Conservation (phyloP, 2,888 invertebrate species). For the Strigamia maritima region DNA sequence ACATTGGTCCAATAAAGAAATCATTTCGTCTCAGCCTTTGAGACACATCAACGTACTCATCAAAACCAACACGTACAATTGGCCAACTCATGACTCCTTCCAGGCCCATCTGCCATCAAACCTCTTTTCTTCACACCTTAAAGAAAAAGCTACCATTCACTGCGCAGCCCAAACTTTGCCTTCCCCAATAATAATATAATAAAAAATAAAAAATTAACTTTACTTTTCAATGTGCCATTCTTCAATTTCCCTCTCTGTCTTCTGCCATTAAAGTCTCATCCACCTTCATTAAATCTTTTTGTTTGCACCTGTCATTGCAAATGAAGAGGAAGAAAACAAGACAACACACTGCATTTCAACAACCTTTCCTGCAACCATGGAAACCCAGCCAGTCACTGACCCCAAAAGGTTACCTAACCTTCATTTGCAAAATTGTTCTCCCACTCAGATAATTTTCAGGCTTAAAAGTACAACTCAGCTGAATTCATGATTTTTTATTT, state of each 20-base stretch:
- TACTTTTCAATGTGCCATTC: not conserved
- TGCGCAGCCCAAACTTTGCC: not conserved
- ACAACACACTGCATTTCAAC: slow-evolving; percentile 18
- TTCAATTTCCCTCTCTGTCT: slow-evolving; percentile 21
- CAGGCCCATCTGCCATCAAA: slow-evolving; percentile 20
- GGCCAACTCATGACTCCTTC: slow-evolving; percentile 25
- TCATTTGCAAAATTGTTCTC: slow-evolving; percentile 3
- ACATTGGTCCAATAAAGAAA: slow-evolving; percentile 31
- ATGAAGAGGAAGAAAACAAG: slow-evolving; percentile 26
- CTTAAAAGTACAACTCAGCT: not conserved
- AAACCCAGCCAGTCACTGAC: slow-evolving; percentile 27
- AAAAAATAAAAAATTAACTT: not conserved
- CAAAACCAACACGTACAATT: slow-evolving; percentile 31
- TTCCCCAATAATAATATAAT: no score
- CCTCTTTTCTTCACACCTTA: slow-evolving; percentile 6
- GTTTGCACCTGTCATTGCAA: slow-evolving; percentile 31
- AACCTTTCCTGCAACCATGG: slow-evolving; percentile 3
- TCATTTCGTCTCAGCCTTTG: slow-evolving; percentile 32
- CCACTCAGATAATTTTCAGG: not conserved
- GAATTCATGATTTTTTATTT: not conserved
- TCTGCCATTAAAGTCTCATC: not conserved
- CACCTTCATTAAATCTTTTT: slow-evolving; percentile 32
- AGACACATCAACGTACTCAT: slow-evolving; percentile 31
- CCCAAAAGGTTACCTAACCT: slow-evolving; percentile 10
- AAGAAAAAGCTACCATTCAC: not conserved